Base-by-base conservation (phyloP, 1,140 invertebrate genomes). In the Caerostris extrusa region DNA sequence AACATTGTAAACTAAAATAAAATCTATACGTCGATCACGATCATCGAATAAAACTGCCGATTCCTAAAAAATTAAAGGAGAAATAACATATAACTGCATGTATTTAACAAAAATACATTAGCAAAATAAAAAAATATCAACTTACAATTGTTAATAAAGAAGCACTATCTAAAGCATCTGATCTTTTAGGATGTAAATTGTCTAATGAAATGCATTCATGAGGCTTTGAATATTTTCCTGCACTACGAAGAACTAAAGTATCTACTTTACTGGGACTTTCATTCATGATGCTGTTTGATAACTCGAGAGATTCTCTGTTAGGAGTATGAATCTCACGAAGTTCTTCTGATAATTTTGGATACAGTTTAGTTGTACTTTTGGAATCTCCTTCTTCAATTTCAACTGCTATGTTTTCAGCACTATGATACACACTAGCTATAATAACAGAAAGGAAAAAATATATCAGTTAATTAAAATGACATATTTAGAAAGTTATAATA, bases 1-100 rank as follows among this genome's bases (percentile, higher is more conserved):
- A 69, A 97, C 96, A 95, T 97, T 97, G 97, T 97, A 98, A 12
- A 98, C 98, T 83, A 98, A 95, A 90, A 98, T 97, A 96, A 98
- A 98, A 92, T 95, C 95, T 67, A 95, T 95, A 69, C 94, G 64
- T 53, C 95, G 81, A 4, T 88, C 56, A 10, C 94, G 90, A 94
- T 95, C 95, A 58, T 94, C 91, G 85, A 95, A 95, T 81, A 93
- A 95, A 8, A 95, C 92, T n/a, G 94, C 89, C 3, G 90, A 93
- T 93, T 94, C 94, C 94, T 94, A 55, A 64, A 89, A 19, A 60
- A 87, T 8, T 50, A 34, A 64, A 7, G 8, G 57, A 19, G 17
- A 61, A 87, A 7, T 4, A 81, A 7, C 10, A 3, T 8, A 7
- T 10, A 2, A 3, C 19, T 34, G 19, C 7, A 50, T 50, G 14